These are phyloP conservation scores for Drosophila formosana DNA, from an alignment of 2,888 invertebrate genomes.

Conservation along the genomic window DNA sequence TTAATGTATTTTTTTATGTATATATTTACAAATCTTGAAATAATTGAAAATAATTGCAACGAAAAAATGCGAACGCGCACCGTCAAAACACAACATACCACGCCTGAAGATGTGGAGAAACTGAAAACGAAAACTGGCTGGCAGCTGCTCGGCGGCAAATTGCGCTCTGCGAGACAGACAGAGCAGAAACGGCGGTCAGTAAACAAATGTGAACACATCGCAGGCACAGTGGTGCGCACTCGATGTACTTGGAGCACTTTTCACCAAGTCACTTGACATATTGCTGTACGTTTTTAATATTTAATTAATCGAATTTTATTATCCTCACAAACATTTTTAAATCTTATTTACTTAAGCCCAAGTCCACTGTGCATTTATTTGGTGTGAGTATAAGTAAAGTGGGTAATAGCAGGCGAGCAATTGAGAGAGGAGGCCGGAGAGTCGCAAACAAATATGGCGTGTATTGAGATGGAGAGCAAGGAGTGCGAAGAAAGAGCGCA, in stretches of 20 bases:
- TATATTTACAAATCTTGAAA: conserved; percentile 21
- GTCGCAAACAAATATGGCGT: conserved; percentile 11
- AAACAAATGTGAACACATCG: conserved; percentile 22
- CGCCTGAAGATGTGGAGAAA: conserved; percentile 53
- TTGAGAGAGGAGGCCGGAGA: conserved; percentile 9
- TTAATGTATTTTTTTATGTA: background rate
- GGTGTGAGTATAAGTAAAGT: conserved; percentile 8
- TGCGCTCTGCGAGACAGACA: conserved; percentile 27
- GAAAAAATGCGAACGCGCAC: conserved; percentile 4
- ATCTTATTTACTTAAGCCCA: background rate
- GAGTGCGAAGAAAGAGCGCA: background rate
- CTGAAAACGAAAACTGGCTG: conserved; percentile 40
- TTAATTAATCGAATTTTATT: background rate
- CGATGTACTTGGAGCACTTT: background rate
- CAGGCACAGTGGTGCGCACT: conserved; percentile 8
- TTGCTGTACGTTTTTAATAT: background rate
- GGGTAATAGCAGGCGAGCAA: conserved; percentile 5
- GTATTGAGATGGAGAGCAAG: background rate
- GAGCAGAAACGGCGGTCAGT: conserved; percentile 12
- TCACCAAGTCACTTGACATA: background rate
- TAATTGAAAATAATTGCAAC: background rate
- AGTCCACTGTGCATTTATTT: background rate
- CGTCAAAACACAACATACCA: conserved; percentile 40
- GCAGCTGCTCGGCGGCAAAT: conserved; percentile 32
- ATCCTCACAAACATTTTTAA: background rate